Percentiles rank a stretch among this genome's conserved stretches.
Conservation (phyloP, 2,113 vertebrate species). For the Marmota flaviventris region DNA sequence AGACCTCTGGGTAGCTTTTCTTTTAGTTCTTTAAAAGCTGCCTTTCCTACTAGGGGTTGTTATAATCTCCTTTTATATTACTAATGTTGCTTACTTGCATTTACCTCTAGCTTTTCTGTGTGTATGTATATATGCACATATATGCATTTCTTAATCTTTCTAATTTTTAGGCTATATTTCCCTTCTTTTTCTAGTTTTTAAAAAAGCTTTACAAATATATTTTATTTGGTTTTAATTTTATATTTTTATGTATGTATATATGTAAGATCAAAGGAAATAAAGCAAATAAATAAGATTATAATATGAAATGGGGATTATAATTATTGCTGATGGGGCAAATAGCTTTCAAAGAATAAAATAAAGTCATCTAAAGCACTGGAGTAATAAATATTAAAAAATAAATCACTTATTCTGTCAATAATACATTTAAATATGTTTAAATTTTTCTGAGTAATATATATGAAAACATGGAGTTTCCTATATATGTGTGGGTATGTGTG, state of each 20-base stretch:
- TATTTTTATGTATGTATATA: not conserved
- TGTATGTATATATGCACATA: not conserved
- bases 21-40: conserved; percentile 1
- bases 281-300: not conserved
- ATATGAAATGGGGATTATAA: not conserved
- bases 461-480: not conserved
- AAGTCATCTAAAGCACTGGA: not conserved
- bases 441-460: not conserved
- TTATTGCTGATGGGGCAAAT: not conserved
- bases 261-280: not conserved
- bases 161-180: not conserved
- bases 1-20: not conserved
- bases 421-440: not conserved
- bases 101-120: not conserved
- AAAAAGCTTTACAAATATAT: not conserved
- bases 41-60: not conserved
- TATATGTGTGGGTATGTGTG: not conserved
- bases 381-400: not conserved
- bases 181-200: not conserved
- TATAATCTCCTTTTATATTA: not conserved
- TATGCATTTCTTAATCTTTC: not conserved
- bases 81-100: not conserved
- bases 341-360: not conserved
- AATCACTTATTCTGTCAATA: not conserved
- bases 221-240: not conserved